Percentiles rank a stretch among this genome's conserved stretches.
phyloP scores from a whole-genome alignment of 2,113 vertebrate species.

The Argyrosomus japonicus region DNA sequence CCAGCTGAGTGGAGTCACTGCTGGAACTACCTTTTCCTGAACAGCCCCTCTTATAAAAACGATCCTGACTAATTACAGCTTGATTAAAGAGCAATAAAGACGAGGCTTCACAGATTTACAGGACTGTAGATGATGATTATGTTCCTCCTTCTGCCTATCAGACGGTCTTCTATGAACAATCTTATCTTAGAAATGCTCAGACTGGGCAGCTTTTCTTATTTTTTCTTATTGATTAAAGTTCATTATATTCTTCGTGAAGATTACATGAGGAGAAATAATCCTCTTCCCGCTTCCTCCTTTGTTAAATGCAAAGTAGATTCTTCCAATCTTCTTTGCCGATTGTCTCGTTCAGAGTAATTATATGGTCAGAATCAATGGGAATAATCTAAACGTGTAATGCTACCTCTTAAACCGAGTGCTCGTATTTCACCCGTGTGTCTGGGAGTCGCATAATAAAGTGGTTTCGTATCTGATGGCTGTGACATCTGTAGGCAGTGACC shows the following conservation, averaged over 20 bases:
- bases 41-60: neutral
- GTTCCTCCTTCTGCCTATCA: neutral
- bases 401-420: neutral
- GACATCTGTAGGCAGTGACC: conserved; percentile 42
- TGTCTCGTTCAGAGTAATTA: conserved; percentile 22
- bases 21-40: neutral
- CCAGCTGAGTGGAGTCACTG: neutral
- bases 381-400: conserved; percentile 30
- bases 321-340: neutral
- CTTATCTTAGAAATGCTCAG: neutral
- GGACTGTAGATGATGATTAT: neutral
- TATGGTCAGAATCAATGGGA: conserved; percentile 28
- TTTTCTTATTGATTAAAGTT: neutral
- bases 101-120: neutral
- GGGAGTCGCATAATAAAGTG: conserved; percentile 3
- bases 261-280: neutral
- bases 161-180: too few relatives aligned
- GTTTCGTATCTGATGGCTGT: conserved; percentile 32
- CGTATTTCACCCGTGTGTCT: neutral
- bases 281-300: neutral
- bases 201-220: neutral
- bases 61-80: too few relatives aligned
- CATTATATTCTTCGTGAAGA: too few relatives aligned
- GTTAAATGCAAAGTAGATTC: neutral
- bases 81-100: neutral